Percentiles rank a stretch among this genome's conserved stretches.
Conservation (phyloP, 1,140 invertebrate species). For the Riptortus pedestris region DNA sequence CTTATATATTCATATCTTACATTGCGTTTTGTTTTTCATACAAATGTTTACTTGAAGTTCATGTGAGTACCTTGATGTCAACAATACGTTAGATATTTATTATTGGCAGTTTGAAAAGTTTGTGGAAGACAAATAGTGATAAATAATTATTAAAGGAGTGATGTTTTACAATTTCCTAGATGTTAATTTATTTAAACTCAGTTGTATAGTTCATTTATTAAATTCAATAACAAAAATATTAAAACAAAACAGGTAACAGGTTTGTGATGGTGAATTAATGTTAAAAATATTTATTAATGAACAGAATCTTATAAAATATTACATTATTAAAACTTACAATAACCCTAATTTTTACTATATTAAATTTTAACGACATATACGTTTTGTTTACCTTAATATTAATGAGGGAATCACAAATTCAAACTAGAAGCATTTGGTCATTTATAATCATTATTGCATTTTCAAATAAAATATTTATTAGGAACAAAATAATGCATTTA, state of each 20-base stretch:
- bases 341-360: neutral
- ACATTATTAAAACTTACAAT: too few species aligned
- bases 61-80: too few species aligned
- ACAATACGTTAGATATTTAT: too few species aligned
- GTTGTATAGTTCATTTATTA: too few species aligned
- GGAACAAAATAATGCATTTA: neutral
- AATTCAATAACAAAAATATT: too few species aligned
- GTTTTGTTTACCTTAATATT: neutral
- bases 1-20: neutral
- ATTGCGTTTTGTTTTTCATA: neutral
- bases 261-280: too few species aligned
- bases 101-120: neutral
- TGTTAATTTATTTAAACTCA: too few species aligned
- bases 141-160: too few species aligned
- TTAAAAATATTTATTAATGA: too few species aligned
- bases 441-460: neutral
- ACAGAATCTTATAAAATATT: too few species aligned
- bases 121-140: neutral
- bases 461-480: neutral
- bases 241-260: too few species aligned
- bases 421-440: neutral
- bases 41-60: neutral
- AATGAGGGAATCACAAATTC: neutral
- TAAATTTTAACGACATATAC: neutral
- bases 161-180: too few species aligned